Base-by-base conservation (phyloP, 37 sponge, comb jelly and placozoan species). In the Aphrocallistes beatrix region DNA sequence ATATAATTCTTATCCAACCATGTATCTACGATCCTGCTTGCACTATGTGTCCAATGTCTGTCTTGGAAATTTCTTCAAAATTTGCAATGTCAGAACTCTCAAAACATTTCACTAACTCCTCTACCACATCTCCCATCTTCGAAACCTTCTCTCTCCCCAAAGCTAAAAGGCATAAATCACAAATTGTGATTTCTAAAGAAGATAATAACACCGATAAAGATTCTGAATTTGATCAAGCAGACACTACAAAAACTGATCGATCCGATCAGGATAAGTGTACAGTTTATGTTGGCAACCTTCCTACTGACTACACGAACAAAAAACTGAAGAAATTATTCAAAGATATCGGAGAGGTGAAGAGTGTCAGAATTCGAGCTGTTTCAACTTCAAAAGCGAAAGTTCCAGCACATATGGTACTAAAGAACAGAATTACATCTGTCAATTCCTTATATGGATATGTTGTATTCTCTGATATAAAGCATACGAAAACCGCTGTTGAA, bases 341-440 rank as follows among this genome's bases (percentile, higher is more conserved):
- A 60, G 21, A 60, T 32, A 60, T 60, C 21, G 75, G 75, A 8
- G 75, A 60, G n/a, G 75, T 60, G 8, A 21, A 60, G n/a, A 60
- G 75, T 60, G 75, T 30, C 1, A 60, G 75, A 60, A 60, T 60
- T 28, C 75, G 75, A 13, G 75, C 75, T 8, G 75, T 60, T 60
- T 60, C 75, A 3, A 60, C 75, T 19, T 60, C 75, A 60, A 60
- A 60, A 60, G 75, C 75, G 25, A 60, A 60, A 60, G 34, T 60
- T 1, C 75, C 75, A 60, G 75, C 75, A 19, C 75, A 60, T 13
- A 60, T 60, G 75, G 75, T 60, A 21, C 34, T 60, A 3, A 60
- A 60, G 34, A 6, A 60, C n/a, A 60, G n/a, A 60, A 60, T 13
- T 19, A 19, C 75, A 13, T 19, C 21, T 32, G 75, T 60, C 10